Evolutionary conservation across 2,113 vertebrate species (phyloP), one percentile per base, ranked within the genome.

Genomic region (Nyctibius bracteatus): DNA sequence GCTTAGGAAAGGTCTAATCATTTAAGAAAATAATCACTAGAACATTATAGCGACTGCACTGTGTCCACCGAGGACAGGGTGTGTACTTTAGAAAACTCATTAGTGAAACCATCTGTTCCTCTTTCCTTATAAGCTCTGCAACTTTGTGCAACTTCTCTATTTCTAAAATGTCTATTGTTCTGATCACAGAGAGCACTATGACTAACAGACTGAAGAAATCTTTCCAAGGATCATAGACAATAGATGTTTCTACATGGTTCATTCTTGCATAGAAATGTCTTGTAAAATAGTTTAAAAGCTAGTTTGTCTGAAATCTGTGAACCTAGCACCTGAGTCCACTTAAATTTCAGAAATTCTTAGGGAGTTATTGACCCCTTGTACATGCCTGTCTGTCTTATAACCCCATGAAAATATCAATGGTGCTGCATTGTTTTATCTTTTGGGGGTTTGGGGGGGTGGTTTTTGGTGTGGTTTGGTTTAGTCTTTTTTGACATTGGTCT

Each of bases 81-180:
- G 67, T 90, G 65, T 61, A 28, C 73, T 94, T 96, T 43, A 57
- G 92, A 94, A 96, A 95, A 90, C 85, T 94, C 88, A 93, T 96
- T 95, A 95, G 71, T 78, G 95, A 94, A 96, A 68, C 92, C 88
- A 95, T 96, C 83, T 97, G 91, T 86, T 94, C 59, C 58, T 81
- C 21, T 85, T 88, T 75, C 67, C 78, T 87, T 81, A 61, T 46
- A 63, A 92, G 83, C 71, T 94, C 84, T 62, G 35, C 61, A 84
- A 82, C 84, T 90, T 97, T 77, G 25, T 92, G 85, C 83, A 90
- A 92, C 82, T 85, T 95, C 62, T 39, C 22, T 79, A 6, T 94
- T 97, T 97, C 72, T 67, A 81, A 91, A 90, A 52, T 47, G 35
- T 25, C 46, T 47, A 16, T 41, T 90, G 58, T 90, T 91, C 72